phyloP scores from a whole-genome alignment of 2,797 vertebrate genomes.

The Muraenolepis orangiensis region DNA sequence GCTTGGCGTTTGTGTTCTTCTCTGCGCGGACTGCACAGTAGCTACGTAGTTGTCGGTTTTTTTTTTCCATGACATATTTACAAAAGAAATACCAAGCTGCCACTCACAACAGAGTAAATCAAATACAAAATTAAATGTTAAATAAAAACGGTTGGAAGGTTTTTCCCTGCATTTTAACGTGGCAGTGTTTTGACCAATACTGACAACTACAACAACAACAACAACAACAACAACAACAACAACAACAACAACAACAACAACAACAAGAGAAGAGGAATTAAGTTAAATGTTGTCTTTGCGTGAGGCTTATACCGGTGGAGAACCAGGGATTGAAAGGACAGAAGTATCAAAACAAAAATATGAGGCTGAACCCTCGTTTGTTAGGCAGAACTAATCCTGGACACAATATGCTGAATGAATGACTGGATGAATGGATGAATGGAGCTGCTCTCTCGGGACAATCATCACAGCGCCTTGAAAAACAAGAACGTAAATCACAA shows the following conservation, averaged over 20 bases:
- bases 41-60: slow-evolving; percentile 64
- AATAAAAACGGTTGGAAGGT: slow-evolving; percentile 40
- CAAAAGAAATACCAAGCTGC: slow-evolving; percentile 72
- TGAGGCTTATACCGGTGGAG: slow-evolving; percentile 37
- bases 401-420: slow-evolving; percentile 20
- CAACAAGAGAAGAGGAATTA: slow-evolving; percentile 17
- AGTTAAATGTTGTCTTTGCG: slow-evolving; percentile 39
- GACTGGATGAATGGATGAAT: no score
- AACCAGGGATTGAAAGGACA: neutral
- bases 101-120: slow-evolving; percentile 60
- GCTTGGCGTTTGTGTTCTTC: slow-evolving; percentile 34
- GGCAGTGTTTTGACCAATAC: slow-evolving; percentile 81
- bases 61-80: slow-evolving; percentile 50
- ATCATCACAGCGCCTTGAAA: slow-evolving; percentile 44
- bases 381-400: slow-evolving; percentile 15
- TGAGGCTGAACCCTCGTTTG: slow-evolving; percentile 30
- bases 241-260: no score
- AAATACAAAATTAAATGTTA: slow-evolving; percentile 10
- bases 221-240: no score
- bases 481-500: slow-evolving; percentile 32
- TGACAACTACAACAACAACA: no score
- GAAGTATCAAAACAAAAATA: neutral
- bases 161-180: slow-evolving; percentile 78
- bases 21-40: slow-evolving; percentile 70
- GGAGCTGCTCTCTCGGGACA: slow-evolving; percentile 12